Evolutionary conservation across 2,113 vertebrate species (phyloP), one percentile per base, ranked within the genome.

Genomic region (Telmatochromis bifrenatus): DNA sequence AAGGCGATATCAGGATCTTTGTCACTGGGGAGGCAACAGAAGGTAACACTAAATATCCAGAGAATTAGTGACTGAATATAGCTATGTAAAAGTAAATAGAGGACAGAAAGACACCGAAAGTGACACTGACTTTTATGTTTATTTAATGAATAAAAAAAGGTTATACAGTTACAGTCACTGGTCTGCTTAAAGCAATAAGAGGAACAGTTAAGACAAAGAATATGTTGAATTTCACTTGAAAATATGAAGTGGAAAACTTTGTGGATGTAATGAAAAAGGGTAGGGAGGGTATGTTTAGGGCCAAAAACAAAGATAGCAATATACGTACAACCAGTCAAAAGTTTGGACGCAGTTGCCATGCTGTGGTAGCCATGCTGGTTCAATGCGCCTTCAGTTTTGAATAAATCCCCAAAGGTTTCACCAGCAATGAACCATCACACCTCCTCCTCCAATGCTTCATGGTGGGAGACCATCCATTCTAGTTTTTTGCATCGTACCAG

Each of bases 361-460:
- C 60, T 37, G 33, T 65, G 60, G 60, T 13, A 37, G 60, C 60
- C 60, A 37, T 13, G 33, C 33, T 68, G 33, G 19, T 68, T 37
- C 19, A 65, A 0, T 37, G 11, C 0, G 0, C 33, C 11, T 65
- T 37, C 33, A 65, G 4, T 65, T 37, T 21, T 37, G 60, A 13
- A 65, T 21, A 65, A 65, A 65, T 65, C 33, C 33, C 60, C 19
- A 65, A 65, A 37, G 33, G 33, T 65, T 37, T 65, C 33, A 37
- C 60, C 33, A 37, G 19, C 33, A 37, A 65, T n/a, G 33, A 37
- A 37, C 19, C 33, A 37, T 65, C 60, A 37, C 33, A 37, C 19
- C 33, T 37, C 33, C 6, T 65, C 10, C 33, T 37, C 33, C 33
- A 37, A 37, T 21, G 19, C 60, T 37, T 37, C 19, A 37, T 65